Conservation (phyloP, 2,888 invertebrate genomes). For the Piscicola geometra region DNA sequence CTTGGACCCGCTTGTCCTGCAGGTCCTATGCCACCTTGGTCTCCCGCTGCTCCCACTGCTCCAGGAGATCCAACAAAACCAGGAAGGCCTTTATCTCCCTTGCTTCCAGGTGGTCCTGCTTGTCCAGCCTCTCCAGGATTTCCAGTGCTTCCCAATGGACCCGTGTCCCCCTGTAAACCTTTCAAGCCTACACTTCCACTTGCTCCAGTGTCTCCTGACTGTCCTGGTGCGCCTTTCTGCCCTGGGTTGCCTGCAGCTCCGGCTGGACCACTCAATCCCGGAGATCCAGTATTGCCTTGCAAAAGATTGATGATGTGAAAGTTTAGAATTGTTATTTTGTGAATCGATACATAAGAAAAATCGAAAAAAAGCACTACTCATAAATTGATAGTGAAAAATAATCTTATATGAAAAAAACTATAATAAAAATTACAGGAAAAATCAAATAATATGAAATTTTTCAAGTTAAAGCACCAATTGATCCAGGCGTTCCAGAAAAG, state of each 20-base stretch:
- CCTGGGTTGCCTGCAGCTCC: constrained; percentile 3
- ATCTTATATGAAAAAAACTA: no score
- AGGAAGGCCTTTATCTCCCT: constrained; percentile 38
- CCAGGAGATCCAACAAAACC: constrained; percentile 40
- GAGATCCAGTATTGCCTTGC: background rate
- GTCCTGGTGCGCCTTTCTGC: background rate
- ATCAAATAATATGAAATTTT: no score
- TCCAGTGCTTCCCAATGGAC: constrained; percentile 11
- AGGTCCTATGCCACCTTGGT: constrained; percentile 34
- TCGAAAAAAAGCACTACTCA: no score
- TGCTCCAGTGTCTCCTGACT: background rate
- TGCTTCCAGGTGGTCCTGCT: constrained; percentile 26
- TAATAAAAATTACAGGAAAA: no score
- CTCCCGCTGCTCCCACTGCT: constrained; percentile 35
- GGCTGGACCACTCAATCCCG: background rate
- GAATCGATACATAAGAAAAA: no score
- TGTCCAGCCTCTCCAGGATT: background rate
- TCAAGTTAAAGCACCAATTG: no score
- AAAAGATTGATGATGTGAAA: no score
- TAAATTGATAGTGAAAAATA: no score
- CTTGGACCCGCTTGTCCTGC: constrained; percentile 16
- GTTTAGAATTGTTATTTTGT: no score
- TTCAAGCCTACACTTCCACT: background rate
- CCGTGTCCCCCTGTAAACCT: constrained; percentile 1
- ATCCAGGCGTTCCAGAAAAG: constrained; percentile 1